Percentiles rank a stretch among this genome's conserved stretches.
These are phyloP conservation scores for Erynnis tages DNA, from an alignment of 2,888 invertebrate species.

Conservation along the genomic window DNA sequence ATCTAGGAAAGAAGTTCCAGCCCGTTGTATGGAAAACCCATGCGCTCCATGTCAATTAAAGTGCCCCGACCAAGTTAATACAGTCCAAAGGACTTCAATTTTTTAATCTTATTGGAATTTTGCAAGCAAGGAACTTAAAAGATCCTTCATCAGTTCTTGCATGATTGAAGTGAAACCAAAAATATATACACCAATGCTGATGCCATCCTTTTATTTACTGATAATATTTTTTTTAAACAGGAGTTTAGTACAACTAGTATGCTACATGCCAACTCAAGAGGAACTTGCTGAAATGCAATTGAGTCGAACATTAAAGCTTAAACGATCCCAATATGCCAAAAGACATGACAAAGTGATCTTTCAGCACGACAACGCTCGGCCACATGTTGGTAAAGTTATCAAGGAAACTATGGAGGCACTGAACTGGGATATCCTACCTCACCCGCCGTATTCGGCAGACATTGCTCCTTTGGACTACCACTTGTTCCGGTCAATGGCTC, in stretches of 20 bases:
- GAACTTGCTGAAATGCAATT: no score
- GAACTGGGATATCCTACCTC: constrained; percentile 30
- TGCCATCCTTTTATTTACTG: no score
- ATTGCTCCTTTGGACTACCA: constrained; percentile 18
- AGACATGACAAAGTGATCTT: constrained; percentile 32
- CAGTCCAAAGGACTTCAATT: constrained; percentile 9
- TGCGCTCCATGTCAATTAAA: constrained; percentile 21
- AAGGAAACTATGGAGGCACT: constrained; percentile 28
- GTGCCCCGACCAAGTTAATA: constrained; percentile 27
- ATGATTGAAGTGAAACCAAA: constrained; percentile 21
- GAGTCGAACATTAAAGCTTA: constrained; percentile 29
- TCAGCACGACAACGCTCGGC: constrained; percentile 31
- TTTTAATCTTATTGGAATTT: constrained; percentile 9
- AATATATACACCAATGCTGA: constrained; percentile 29
- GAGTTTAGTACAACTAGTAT: no score
- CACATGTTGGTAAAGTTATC: constrained; percentile 27
- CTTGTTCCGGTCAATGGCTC: constrained; percentile 17
- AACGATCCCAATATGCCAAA: constrained; percentile 28
- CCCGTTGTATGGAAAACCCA: no score
- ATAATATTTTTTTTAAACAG: no score
- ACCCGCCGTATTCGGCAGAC: constrained; percentile 29
- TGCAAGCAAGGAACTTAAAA: constrained; percentile 21
- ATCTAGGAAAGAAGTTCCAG: no score
- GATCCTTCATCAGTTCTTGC: constrained; percentile 33
- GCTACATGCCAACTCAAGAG: no score